Conservation (phyloP, 2,797 vertebrate species). For the Anguilla obscura region DNA sequence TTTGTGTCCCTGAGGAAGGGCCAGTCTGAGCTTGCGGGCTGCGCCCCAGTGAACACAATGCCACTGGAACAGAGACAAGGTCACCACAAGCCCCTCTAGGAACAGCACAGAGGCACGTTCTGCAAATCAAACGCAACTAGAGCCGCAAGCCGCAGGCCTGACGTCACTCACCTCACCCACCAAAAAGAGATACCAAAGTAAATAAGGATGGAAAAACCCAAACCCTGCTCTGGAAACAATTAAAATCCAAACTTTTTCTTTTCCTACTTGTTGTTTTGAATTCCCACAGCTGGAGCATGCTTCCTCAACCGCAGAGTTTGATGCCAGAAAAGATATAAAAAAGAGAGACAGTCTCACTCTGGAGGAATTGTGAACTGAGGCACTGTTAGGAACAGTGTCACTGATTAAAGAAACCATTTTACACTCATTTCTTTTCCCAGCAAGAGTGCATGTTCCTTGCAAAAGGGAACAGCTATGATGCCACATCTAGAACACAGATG, state of each 20-base stretch:
- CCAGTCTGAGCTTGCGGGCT: constrained; percentile 12
- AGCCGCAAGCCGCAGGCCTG: neutral
- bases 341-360: neutral
- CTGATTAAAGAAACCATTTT: neutral
- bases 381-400: neutral
- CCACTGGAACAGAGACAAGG: constrained; percentile 23
- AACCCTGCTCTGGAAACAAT: constrained; percentile 24
- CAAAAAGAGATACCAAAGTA: neutral
- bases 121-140: constrained; percentile 15
- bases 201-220: constrained; percentile 20
- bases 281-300: constrained; percentile 10
- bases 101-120: constrained; percentile 36
- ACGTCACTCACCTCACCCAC: neutral
- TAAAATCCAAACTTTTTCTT: neutral
- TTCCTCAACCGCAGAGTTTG: neutral
- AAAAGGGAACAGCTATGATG: neutral
- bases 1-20: constrained; percentile 21
- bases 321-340: neutral
- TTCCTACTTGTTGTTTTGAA: neutral
- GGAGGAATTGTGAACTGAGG: neutral
- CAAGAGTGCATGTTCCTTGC: neutral
- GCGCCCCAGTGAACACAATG: constrained; percentile 29
- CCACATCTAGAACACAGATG: neutral
- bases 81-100: constrained; percentile 8
- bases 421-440: neutral